phyloP scores from a whole-genome alignment of 23 tunicate species.

The Corella eumyota region DNA sequence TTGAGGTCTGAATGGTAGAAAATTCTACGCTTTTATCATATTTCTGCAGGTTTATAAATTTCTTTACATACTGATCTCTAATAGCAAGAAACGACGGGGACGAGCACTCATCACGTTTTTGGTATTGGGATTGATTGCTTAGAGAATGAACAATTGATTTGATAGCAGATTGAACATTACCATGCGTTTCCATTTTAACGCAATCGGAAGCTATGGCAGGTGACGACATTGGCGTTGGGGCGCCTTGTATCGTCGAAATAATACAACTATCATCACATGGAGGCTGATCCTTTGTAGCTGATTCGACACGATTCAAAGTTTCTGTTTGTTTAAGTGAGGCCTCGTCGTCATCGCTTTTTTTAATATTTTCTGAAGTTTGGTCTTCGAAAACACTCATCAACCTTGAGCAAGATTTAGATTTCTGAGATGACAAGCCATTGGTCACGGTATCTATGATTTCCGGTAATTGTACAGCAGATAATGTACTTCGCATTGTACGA shows the following conservation, averaged over 20 bases:
- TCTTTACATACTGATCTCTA: constrained; percentile 3
- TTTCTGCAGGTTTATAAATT: constrained; percentile 1
- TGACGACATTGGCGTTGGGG: no score
- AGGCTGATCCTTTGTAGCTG: no score
- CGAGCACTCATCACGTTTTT: neutral
- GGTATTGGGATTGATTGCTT: constrained; percentile 7
- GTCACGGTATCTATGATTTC: neutral
- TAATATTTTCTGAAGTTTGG: neutral
- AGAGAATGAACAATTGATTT: constrained; percentile 22
- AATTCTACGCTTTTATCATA: no score
- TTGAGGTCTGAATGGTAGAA: neutral
- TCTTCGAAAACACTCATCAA: neutral
- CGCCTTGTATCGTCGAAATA: no score
- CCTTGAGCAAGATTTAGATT: neutral
- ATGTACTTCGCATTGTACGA: constrained; percentile 3
- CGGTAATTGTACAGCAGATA: neutral
- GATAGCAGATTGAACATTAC: constrained; percentile 29
- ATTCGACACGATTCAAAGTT: no score
- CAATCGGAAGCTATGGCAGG: no score
- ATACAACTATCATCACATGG: no score
- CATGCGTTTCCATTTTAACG: neutral
- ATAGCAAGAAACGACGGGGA: constrained; percentile 40
- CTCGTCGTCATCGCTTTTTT: neutral
- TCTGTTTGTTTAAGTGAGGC: neutral
- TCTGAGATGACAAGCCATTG: neutral